Evolutionary conservation across 2,797 vertebrate species (phyloP).

Genomic region (Oreonectes daqikongensis): DNA sequence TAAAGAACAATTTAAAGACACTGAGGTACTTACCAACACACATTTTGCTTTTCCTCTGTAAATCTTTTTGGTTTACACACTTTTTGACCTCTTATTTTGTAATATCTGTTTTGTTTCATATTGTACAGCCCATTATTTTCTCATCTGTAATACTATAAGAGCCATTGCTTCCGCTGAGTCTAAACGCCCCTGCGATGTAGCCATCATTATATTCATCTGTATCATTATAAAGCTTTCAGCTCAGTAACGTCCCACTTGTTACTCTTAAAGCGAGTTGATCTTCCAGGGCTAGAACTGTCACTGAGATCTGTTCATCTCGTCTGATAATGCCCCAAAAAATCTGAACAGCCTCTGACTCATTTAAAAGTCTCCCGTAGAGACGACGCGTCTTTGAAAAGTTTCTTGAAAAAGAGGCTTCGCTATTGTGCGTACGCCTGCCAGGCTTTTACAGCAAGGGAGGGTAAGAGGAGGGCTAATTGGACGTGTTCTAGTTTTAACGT

Average conservation of each 20-base stretch:
- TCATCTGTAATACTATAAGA: not conserved
- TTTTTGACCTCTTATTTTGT: not conserved
- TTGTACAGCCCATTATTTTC: not conserved
- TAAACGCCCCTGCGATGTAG: slow-evolving; percentile 21
- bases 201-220: slow-evolving; percentile 30
- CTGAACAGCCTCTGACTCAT: slow-evolving; percentile 35
- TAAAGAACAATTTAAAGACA: slow-evolving; percentile 59
- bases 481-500: slow-evolving; percentile 55
- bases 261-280: slow-evolving; percentile 3
- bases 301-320: slow-evolving; percentile 23
- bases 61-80: not conserved
- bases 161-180: not conserved
- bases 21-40: slow-evolving; percentile 73
- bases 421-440: slow-evolving; percentile 37
- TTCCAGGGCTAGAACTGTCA: slow-evolving; percentile 29
- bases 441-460: slow-evolving; percentile 41
- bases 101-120: not conserved
- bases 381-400: slow-evolving; percentile 31
- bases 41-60: not conserved
- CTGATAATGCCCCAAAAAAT: slow-evolving; percentile 43
- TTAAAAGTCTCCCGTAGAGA: slow-evolving; percentile 37
- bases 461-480: slow-evolving; percentile 58
- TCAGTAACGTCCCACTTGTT: not conserved
- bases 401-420: slow-evolving; percentile 19
- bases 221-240: slow-evolving; percentile 1